Evolutionary conservation across 2,797 vertebrate species (phyloP).

Genomic region (Siniperca scherzeri): DNA sequence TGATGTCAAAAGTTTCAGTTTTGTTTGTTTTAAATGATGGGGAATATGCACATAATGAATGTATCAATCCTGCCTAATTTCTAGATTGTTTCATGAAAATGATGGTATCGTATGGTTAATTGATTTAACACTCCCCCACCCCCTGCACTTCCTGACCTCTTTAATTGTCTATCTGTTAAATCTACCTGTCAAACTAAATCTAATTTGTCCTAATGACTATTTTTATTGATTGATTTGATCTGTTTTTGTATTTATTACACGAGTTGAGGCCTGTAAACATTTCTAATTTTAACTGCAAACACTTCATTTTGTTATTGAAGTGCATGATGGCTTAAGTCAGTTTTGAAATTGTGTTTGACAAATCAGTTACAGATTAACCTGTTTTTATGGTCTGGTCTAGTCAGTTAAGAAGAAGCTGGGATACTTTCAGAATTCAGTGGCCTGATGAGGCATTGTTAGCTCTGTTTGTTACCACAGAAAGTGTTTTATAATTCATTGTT

Average conservation of each 20-base stretch:
- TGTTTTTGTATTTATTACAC: slow-evolving; percentile 74
- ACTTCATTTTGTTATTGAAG: slow-evolving; percentile 58
- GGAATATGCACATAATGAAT: slow-evolving; percentile 85
- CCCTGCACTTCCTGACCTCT: slow-evolving; percentile 37
- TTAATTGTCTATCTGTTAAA: slow-evolving; percentile 49
- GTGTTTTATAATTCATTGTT: slow-evolving; percentile 74
- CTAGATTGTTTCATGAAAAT: slow-evolving; percentile 63
- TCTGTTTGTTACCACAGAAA: slow-evolving; percentile 75
- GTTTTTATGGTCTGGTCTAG: slow-evolving; percentile 21
- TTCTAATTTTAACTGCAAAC: slow-evolving; percentile 76
- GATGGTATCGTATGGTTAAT: slow-evolving; percentile 54
- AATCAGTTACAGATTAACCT: slow-evolving; percentile 70
- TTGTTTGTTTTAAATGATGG: slow-evolving; percentile 64
- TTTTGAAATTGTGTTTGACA: slow-evolving; percentile 71
- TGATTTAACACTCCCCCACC: slow-evolving; percentile 44
- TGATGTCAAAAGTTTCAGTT: slow-evolving; percentile 65
- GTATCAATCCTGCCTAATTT: slow-evolving; percentile 84
- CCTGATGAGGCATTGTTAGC: slow-evolving; percentile 58
- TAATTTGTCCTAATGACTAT: slow-evolving; percentile 68
- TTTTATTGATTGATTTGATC: slow-evolving; percentile 45
- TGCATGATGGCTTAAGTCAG: slow-evolving; percentile 54
- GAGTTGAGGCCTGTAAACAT: slow-evolving; percentile 77
- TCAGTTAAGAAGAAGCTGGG: slow-evolving; percentile 61
- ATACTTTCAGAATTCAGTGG: slow-evolving; percentile 71
- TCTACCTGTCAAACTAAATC: slow-evolving; percentile 52